These are phyloP conservation scores for Phycodurus eques DNA, from an alignment of 2,113 vertebrate genomes.

Conservation along the genomic window DNA sequence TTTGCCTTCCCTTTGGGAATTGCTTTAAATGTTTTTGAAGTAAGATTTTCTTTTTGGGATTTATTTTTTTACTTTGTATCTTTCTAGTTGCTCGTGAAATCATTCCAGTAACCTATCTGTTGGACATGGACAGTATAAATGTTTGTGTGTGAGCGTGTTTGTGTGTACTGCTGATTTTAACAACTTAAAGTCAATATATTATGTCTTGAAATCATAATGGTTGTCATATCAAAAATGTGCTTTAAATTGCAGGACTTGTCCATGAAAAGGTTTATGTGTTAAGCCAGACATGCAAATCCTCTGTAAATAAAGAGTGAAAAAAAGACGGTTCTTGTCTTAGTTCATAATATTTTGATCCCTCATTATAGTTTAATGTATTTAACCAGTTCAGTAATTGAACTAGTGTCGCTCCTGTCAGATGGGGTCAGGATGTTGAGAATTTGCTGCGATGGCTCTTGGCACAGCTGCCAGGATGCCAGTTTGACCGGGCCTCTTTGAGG, in stretches of 20 bases:
- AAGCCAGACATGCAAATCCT: constrained; percentile 73
- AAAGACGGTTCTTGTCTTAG: constrained; percentile 17
- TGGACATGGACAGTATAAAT: constrained; percentile 72
- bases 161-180: constrained; percentile 74
- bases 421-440: constrained; percentile 47
- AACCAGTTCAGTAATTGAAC: background rate
- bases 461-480: constrained; percentile 56
- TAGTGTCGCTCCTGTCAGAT: constrained; percentile 33
- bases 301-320: constrained; percentile 77
- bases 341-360: constrained; percentile 4
- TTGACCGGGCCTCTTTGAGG: constrained; percentile 49
- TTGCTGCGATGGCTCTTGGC: constrained; percentile 59
- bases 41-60: constrained; percentile 39
- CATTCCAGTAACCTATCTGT: constrained; percentile 77
- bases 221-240: constrained; percentile 76
- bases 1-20: constrained; percentile 54
- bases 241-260: constrained; percentile 78
- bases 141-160: constrained; percentile 67
- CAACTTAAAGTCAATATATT: constrained; percentile 72
- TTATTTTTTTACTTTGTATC: constrained; percentile 79
- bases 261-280: constrained; percentile 75
- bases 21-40: constrained; percentile 69
- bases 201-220: constrained; percentile 77
- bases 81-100: constrained; percentile 81
- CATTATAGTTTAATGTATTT: background rate